Conservation (phyloP, 2,113 vertebrate genomes). For the Vimba vimba region DNA sequence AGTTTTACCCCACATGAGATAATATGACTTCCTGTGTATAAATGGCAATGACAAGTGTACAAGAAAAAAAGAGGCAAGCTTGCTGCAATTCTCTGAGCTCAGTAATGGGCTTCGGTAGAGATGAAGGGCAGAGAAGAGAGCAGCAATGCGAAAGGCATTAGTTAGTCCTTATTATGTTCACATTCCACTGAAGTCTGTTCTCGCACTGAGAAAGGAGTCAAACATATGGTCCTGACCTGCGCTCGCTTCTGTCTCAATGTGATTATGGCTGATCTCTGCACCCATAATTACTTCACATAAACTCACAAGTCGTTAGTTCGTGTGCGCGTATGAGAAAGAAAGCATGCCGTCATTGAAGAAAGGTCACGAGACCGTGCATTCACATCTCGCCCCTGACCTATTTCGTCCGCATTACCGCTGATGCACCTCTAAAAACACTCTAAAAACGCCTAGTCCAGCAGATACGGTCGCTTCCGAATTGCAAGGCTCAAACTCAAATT, state of each 20-base stretch:
- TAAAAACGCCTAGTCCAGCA: constrained; percentile 60
- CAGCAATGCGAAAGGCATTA: constrained; percentile 43
- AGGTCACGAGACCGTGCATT: neutral
- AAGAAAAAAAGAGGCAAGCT: constrained; percentile 18
- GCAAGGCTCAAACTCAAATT: constrained; percentile 56
- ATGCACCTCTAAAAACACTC: constrained; percentile 47
- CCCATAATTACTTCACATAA: constrained; percentile 54
- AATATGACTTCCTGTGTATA: constrained; percentile 39
- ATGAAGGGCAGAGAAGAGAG: constrained; percentile 26
- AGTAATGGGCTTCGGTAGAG: constrained; percentile 29
- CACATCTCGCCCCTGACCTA: constrained; percentile 10
- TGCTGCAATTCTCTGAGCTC: constrained; percentile 1
- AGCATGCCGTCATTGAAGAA: constrained; percentile 24
- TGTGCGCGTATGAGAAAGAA: constrained; percentile 8
- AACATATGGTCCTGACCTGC: constrained; percentile 41
- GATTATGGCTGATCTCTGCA: constrained; percentile 49
- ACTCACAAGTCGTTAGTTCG: constrained; percentile 47
- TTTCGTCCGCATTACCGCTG: constrained; percentile 32
- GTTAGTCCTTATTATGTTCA: constrained; percentile 48
- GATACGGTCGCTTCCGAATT: constrained; percentile 50
- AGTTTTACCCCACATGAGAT: constrained; percentile 31
- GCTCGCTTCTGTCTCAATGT: constrained; percentile 7
- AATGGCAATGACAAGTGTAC: constrained; percentile 32
- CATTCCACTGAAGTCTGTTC: constrained; percentile 42
- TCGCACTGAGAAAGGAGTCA: constrained; percentile 39